Percentiles rank a stretch among this genome's conserved stretches.
Evolutionary conservation across 2,113 vertebrate species (phyloP).

Genomic region (Rana temporaria): DNA sequence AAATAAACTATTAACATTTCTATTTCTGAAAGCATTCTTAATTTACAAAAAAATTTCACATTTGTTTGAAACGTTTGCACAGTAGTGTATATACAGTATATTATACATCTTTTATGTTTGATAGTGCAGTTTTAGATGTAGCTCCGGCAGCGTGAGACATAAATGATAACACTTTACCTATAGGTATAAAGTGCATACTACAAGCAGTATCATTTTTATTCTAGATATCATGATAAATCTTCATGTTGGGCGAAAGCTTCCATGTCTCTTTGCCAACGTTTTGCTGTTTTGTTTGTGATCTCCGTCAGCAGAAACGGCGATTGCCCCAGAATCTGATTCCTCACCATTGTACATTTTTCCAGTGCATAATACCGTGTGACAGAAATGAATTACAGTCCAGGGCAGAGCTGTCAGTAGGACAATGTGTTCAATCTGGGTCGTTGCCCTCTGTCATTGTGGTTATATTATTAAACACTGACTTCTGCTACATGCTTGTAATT

Average conservation of each 20-base stretch:
- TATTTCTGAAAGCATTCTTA: too few species aligned
- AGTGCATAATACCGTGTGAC: slow-evolving; percentile 26
- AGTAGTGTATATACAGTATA: too few species aligned
- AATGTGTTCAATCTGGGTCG: background rate
- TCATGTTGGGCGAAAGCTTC: slow-evolving; percentile 8
- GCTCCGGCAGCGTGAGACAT: too few species aligned
- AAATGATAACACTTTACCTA: too few species aligned
- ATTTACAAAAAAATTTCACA: too few species aligned
- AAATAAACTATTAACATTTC: too few species aligned
- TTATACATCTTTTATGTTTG: too few species aligned
- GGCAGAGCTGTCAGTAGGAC: background rate
- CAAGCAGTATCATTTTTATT: slow-evolving; percentile 18
- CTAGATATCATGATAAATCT: background rate
- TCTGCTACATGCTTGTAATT: background rate
- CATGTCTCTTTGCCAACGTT: slow-evolving; percentile 18
- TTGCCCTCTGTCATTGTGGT: background rate
- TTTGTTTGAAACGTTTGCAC: too few species aligned
- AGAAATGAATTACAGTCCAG: slow-evolving; percentile 24
- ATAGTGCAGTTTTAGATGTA: too few species aligned
- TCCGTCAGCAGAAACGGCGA: slow-evolving; percentile 4
- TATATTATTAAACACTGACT: slow-evolving; percentile 37
- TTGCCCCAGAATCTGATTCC: slow-evolving; percentile 3
- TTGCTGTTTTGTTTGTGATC: slow-evolving; percentile 35
- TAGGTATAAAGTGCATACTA: too few species aligned
- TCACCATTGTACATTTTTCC: background rate